A percentile compares a stretch with the other conserved stretches of the same genome.
Evolutionary conservation across 2,113 vertebrate species (phyloP).

Genomic region (Proterorhinus semilunaris): DNA sequence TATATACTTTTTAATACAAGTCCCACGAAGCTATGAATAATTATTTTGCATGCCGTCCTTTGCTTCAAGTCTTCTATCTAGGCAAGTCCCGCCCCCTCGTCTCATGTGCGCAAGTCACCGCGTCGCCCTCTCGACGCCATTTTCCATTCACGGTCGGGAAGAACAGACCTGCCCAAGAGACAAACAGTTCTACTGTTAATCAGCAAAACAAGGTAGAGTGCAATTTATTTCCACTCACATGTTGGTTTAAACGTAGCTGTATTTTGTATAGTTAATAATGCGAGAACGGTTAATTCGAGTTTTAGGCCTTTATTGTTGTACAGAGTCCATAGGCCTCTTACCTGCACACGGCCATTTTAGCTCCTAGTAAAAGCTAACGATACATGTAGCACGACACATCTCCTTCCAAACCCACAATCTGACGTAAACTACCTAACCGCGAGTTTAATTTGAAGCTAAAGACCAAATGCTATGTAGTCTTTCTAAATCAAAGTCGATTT

Average conservation of each 20-base stretch:
- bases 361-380: neutral
- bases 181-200: neutral
- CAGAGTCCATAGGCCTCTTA: slow-evolving; percentile 23
- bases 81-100: no score
- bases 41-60: no score
- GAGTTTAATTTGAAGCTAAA: neutral
- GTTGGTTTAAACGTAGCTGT: neutral
- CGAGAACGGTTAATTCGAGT: neutral
- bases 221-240: neutral
- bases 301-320: neutral
- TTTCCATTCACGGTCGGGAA: slow-evolving; percentile 48
- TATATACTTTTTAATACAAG: no score
- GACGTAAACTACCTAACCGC: rapidly evolving
- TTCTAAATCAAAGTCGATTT: rapidly evolving
- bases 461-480: neutral
- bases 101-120: no score
- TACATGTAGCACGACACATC: neutral
- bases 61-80: no score
- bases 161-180: neutral
- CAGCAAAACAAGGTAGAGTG: slow-evolving; percentile 27
- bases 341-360: slow-evolving; percentile 61
- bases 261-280: no score
- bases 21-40: no score
- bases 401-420: no score
- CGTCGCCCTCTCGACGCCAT: slow-evolving; percentile 53